Percentiles rank a stretch among this genome's conserved stretches.
These are phyloP conservation scores for Drosophila tanythrix DNA, from an alignment of 2,888 invertebrate species.

Conservation along the genomic window DNA sequence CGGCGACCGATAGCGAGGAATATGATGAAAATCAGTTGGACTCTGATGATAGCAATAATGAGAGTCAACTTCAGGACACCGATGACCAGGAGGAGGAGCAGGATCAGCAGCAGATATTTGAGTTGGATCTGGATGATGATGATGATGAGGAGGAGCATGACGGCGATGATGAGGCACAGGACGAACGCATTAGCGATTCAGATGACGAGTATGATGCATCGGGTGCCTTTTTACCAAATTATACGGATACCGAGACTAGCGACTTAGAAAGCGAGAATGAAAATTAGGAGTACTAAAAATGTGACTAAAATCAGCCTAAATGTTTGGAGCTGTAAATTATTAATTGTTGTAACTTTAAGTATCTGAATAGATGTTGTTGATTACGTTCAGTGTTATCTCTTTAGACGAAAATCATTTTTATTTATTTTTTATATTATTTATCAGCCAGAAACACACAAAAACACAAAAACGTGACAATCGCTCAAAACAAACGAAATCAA, in stretches of 20 bases:
- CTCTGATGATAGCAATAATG: background rate
- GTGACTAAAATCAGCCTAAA: conserved; percentile 21
- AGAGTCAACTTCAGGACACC: background rate
- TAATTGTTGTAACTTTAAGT: conserved; percentile 2
- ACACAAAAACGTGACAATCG: conserved; percentile 74
- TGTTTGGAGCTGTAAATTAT: conserved; percentile 4
- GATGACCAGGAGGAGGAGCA: background rate
- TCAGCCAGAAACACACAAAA: conserved; percentile 36
- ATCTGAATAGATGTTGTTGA: background rate
- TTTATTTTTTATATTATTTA: conserved; percentile 3
- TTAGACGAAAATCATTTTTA: background rate
- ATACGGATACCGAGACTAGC: conserved; percentile 7
- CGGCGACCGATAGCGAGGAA: conserved; percentile 3
- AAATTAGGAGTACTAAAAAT: conserved; percentile 7
- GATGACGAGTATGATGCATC: background rate
- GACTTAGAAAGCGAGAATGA: conserved; percentile 23
- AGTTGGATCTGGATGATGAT: background rate
- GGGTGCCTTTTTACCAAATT: background rate
- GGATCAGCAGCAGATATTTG: background rate
- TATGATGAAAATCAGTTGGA: background rate
- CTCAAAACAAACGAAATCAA: conserved; percentile 72
- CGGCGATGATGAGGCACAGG: conserved; percentile 4
- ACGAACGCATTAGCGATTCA: background rate
- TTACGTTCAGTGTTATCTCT: background rate
- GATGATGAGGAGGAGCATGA: conserved; percentile 8